A percentile compares a stretch with the other conserved stretches of the same genome.
Conservation (phyloP, 2,113 vertebrate genomes). For the Oceanodroma tethys region DNA sequence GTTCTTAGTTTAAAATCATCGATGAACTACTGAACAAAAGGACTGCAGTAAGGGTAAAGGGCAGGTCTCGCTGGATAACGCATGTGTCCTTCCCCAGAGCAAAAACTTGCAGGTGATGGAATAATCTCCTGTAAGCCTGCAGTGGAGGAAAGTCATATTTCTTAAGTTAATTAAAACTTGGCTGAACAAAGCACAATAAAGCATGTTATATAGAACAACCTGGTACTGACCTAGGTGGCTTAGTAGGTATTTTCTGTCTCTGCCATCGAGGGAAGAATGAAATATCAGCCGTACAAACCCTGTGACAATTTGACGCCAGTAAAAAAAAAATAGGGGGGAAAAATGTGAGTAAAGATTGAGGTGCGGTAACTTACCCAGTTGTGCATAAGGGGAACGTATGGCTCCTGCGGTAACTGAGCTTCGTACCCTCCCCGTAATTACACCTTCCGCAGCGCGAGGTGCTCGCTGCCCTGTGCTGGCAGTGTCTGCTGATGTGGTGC, state of each 20-base stretch:
- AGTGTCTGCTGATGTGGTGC: not conserved
- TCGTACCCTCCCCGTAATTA: not conserved
- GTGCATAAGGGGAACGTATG: accelerated
- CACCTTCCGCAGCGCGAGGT: accelerated
- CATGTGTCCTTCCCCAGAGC: not conserved
- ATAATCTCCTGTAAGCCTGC: not conserved
- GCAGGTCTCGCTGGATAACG: not conserved
- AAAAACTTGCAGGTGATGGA: not conserved
- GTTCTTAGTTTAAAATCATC: not conserved
- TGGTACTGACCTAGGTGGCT: not conserved
- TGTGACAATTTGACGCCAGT: not conserved
- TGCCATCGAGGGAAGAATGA: not conserved
- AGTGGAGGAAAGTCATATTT: not conserved
- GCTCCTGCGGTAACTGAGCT: not conserved
- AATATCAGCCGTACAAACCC: not conserved
- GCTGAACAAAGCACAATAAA: not conserved
- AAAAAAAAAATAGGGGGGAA: not conserved
- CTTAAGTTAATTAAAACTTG: not conserved
- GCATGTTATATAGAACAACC: not conserved
- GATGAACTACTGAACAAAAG: not conserved
- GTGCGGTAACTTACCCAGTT: not conserved
- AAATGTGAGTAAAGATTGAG: not conserved
- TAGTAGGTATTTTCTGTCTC: not conserved
- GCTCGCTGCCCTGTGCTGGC: not conserved
- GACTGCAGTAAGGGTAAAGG: not conserved